A percentile compares a stretch with the other conserved stretches of the same genome.
phyloP scores from a whole-genome alignment of 2,797 vertebrate species.

The Thaleichthys pacificus region DNA sequence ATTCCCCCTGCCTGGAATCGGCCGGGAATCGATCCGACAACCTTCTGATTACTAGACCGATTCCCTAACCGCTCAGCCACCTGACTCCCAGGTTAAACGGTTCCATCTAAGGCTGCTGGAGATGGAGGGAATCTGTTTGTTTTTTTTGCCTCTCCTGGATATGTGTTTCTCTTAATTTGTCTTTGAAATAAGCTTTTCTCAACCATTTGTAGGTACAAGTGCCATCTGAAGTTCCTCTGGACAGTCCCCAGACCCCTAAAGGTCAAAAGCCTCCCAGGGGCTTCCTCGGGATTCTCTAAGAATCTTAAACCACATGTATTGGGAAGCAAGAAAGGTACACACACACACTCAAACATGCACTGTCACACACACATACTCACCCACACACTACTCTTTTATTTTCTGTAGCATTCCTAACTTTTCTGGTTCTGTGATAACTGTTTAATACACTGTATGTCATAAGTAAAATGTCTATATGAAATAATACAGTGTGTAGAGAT shows the following conservation, averaged over 20 bases:
- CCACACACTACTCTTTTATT: not conserved
- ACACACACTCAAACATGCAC: not conserved
- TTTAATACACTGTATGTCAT: too few species aligned
- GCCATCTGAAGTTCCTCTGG: conserved; percentile 66
- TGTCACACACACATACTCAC: not conserved
- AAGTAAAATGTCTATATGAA: too few species aligned
- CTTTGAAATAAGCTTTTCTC: not conserved
- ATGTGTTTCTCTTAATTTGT: not conserved
- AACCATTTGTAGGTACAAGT: conserved; percentile 57
- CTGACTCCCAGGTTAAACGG: not conserved
- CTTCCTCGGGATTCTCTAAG: conserved; percentile 63
- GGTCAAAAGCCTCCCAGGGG: conserved; percentile 10
- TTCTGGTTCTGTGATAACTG: too few species aligned
- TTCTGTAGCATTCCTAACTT: not conserved
- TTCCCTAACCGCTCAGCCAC: too few species aligned
- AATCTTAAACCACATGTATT: not conserved
- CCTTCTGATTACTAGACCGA: too few species aligned
- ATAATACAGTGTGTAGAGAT: too few species aligned
- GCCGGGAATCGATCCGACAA: too few species aligned
- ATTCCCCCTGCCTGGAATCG: too few species aligned
- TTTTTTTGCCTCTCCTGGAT: not conserved
- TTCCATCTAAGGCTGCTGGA: too few species aligned
- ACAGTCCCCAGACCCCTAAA: conserved; percentile 32
- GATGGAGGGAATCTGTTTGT: too few species aligned
- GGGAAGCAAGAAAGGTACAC: not conserved